phyloP scores from a whole-genome alignment of 2,888 invertebrate species.

The Pammene fasciana region DNA sequence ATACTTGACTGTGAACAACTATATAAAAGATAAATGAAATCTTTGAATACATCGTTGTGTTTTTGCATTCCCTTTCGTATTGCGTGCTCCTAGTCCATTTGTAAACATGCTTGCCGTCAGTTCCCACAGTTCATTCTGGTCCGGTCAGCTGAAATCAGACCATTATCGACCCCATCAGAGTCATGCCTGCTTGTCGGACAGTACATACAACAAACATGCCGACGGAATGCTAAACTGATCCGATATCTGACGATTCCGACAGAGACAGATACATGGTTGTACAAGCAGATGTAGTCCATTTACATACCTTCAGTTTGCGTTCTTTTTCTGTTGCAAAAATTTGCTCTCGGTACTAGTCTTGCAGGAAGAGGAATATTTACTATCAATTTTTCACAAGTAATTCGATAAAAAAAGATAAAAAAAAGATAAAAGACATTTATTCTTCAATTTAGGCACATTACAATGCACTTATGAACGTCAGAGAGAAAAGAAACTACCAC shows the following conservation, averaged over 20 bases:
- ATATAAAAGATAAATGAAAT: neutral
- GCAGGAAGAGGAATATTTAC: too few relatives aligned
- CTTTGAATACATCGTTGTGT: neutral
- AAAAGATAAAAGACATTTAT: too few relatives aligned
- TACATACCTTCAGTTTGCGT: neutral
- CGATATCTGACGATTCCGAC: constrained; percentile 18
- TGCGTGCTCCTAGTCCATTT: constrained; percentile 14
- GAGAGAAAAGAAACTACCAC: too few relatives aligned
- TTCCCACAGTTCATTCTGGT: constrained; percentile 28
- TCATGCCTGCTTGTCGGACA: constrained; percentile 27
- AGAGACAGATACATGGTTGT: constrained; percentile 33
- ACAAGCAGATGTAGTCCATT: neutral
- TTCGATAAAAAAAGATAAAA: too few relatives aligned
- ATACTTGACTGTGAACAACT: too few relatives aligned
- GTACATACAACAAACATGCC: constrained; percentile 41
- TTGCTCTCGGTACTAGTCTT: too few relatives aligned
- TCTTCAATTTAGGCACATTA: too few relatives aligned
- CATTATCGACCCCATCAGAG: constrained; percentile 26
- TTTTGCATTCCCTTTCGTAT: neutral
- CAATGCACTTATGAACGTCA: too few relatives aligned
- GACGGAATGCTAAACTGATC: constrained; percentile 38
- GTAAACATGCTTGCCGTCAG: constrained; percentile 14
- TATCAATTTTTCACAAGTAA: too few relatives aligned
- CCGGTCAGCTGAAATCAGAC: constrained; percentile 24
- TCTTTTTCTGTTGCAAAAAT: neutral